Evolutionary conservation across 2,113 vertebrate species (phyloP), one percentile per base, ranked within the genome.

Genomic region (Gallinago undulata): DNA sequence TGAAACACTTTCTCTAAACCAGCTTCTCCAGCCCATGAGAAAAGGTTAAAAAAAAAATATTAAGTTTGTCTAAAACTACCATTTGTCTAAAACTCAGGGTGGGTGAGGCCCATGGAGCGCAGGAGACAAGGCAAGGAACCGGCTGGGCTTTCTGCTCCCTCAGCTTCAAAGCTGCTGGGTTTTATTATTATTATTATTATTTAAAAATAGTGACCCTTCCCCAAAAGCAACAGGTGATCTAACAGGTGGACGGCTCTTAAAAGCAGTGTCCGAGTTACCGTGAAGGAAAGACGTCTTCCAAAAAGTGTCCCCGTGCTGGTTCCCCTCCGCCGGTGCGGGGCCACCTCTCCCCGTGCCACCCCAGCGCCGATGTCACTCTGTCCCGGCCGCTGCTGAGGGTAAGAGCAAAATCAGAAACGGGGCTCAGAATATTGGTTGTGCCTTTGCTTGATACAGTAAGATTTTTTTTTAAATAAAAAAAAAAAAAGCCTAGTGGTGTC

Each of bases 271-370:
- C n/a, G 5, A 4, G 2, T 79, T 56, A 67, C 84, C 10, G 0
- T 39, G 43, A 6, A 0, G 0, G 64, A 10, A 47, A 43, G 81
- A 28, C 5, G 33, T 0, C 1, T 39, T 63, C 72, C 12, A 24
- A 19, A 17, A 33, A 23, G 25, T 2, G 16, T 35, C n/a, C 59
- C 25, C 19, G 3, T 16, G 75, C 39, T 28, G 39, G 16, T 8
- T 51, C 19, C 57, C 39, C n/a, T 30, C 56, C 1, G 9, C 13
- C 2, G 47, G n/a, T 6, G 8, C 28, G 12, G 47, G 47, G 41
- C 19, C 33, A 5, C 30, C 2, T 31, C 48, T 78, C 21, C 53
- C 1, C 12, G 0, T 2, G 7, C 18, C 51, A 9, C 67, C 13
- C 4, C 68, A 4, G 30, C 24, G 1, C 19, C 1, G 0, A 1